phyloP scores from a whole-genome alignment of 2,797 vertebrate genomes.

The Phyllotis vaccarum region DNA sequence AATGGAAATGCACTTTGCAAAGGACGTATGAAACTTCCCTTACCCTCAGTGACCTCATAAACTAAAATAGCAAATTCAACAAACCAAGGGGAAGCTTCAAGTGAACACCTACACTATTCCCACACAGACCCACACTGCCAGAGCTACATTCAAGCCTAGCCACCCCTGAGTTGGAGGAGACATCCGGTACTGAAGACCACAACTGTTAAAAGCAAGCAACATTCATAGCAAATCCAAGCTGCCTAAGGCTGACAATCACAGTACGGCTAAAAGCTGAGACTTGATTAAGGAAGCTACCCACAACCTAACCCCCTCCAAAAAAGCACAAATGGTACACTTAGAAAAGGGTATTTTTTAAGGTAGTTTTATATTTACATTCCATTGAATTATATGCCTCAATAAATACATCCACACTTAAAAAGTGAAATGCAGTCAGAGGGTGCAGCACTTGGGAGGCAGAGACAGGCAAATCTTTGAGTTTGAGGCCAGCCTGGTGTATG shows the following conservation, averaged over 20 bases:
- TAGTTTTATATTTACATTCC: constrained; percentile 12
- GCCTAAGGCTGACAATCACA: constrained; percentile 4
- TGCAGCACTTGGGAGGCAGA: too few species aligned
- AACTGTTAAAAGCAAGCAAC: neutral
- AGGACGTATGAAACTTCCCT: too few species aligned
- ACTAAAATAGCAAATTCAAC: neutral
- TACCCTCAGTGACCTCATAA: neutral
- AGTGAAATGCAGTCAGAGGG: neutral
- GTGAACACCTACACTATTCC: fast-evolving
- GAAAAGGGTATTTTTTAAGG: neutral
- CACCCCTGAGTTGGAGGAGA: neutral
- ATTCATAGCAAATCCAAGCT: constrained; percentile 8
- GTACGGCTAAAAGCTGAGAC: neutral
- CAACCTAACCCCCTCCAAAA: neutral
- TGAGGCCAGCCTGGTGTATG: neutral
- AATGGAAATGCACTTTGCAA: neutral
- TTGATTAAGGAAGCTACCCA: constrained; percentile 1
- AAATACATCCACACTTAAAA: constrained; percentile 29
- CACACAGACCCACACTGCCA: fast-evolving
- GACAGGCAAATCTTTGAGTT: neutral
- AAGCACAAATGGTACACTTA: neutral
- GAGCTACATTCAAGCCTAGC: too few species aligned
- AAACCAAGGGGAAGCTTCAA: neutral
- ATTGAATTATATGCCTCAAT: neutral
- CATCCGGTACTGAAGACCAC: neutral